Evolutionary conservation across 2,113 vertebrate species (phyloP), one percentile per base, ranked within the genome.

Genomic region (Parus major): DNA sequence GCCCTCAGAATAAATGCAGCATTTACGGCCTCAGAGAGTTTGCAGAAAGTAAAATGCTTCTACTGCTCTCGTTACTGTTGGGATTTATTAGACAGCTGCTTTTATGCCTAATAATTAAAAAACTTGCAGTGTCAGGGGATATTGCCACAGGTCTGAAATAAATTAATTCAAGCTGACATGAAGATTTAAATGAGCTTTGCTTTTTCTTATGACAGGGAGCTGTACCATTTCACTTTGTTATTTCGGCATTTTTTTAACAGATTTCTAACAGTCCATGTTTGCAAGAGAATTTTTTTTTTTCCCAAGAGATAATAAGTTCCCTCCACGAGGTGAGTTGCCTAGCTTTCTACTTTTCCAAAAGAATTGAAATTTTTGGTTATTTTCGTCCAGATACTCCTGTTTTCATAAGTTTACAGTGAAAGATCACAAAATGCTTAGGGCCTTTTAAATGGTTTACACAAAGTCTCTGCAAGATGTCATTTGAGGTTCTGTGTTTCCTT

Each of bases 81-180:
- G 64, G 82, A 95, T 93, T 95, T 95, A 94, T 90, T 91, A 95
- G 78, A 52, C 60, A 66, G 66, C 47, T 73, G 79, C 75, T 82
- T 95, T 94, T 94, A 86, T 93, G 71, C 80, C 75, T 93, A 91
- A 77, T 94, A 90, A 94, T 94, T 91, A 76, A 92, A 93, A 89
- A 88, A 35, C 15, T 44, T 77, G 71, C 79, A 83, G 71, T 2
- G 2, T 93, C 85, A 49, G 50, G 50, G 52, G 72, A 83, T 90
- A 52, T 66, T 88, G 60, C 88, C 9, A 1, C n/a, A 44, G 46
- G 53, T 72, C 73, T 91, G 35, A 81, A 76, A 78, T 70, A 72
- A 87, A 92, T 93, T 78, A 76, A 88, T 92, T 85, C 56, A 79
- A 89, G 36, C 23, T 86, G 78, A 66, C 61, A 79, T 79, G 21